phyloP scores from a whole-genome alignment of 2,888 invertebrate genomes.

The Clanis bilineata region DNA sequence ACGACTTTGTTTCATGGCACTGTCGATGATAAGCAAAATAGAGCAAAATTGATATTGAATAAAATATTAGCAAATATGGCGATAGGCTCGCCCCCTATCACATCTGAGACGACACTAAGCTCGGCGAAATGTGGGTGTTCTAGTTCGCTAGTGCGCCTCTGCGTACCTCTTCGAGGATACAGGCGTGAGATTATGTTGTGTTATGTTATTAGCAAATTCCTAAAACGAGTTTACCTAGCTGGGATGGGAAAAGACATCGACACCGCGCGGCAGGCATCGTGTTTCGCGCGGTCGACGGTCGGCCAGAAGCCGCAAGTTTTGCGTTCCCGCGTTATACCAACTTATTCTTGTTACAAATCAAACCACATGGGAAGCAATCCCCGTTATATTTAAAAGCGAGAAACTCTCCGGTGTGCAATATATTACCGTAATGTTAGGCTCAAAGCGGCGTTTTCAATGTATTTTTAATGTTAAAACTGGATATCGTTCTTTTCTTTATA shows the following conservation, averaged over 20 bases:
- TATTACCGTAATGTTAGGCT: constrained; percentile 6
- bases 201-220: constrained; percentile 1
- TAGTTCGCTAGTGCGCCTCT: no score
- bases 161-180: no score
- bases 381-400: constrained; percentile 21
- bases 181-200: no score
- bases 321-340: constrained; percentile 44
- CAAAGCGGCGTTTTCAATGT: background rate
- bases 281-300: constrained; percentile 67
- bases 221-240: constrained; percentile 12
- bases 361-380: constrained; percentile 54
- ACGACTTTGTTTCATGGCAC: no score
- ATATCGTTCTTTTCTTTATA: background rate
- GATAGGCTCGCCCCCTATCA: no score
- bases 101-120: no score
- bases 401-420: background rate
- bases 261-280: constrained; percentile 48
- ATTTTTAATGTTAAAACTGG: background rate
- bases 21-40: no score
- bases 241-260: constrained; percentile 65
- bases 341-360: constrained; percentile 64
- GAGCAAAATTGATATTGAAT: no score
- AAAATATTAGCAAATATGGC: no score
- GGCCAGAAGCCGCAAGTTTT: constrained; percentile 56
- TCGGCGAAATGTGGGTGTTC: no score